phyloP scores from a whole-genome alignment of 1,140 invertebrate genomes.

The Gonatopus flavifemur region DNA sequence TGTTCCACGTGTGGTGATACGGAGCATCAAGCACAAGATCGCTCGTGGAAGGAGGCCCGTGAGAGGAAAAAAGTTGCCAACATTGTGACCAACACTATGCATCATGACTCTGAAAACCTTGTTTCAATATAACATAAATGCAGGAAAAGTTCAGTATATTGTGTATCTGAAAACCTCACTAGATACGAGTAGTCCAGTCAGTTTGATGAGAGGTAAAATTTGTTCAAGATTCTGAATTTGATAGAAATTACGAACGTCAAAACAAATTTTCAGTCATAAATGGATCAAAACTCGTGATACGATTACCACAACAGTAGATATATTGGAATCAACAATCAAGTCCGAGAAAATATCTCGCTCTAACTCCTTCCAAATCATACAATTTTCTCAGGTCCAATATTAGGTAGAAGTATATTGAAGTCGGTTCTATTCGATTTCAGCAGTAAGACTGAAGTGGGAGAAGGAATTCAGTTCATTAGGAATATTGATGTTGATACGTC shows the following conservation, averaged over 20 bases:
- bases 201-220: background rate
- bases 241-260: background rate
- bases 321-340: background rate
- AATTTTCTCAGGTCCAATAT: conserved; percentile 10
- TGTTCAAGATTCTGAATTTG: background rate
- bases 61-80: background rate
- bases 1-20: background rate
- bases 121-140: background rate
- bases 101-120: background rate
- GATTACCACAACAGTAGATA: background rate
- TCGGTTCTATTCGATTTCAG: background rate
- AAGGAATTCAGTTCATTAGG: no score
- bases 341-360: conserved; percentile 1
- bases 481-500: background rate
- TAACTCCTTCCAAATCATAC: conserved; percentile 14
- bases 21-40: background rate
- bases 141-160: background rate
- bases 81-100: background rate
- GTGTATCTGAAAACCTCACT: background rate
- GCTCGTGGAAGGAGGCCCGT: background rate
- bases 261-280: conserved; percentile 12
- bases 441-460: background rate
- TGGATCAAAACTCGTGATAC: conserved; percentile 3
- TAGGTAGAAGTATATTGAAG: conserved; percentile 20
- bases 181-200: conserved; percentile 3